Evolutionary conservation across 1,140 invertebrate genomes (phyloP).

Genomic region (Idris sp.): DNA sequence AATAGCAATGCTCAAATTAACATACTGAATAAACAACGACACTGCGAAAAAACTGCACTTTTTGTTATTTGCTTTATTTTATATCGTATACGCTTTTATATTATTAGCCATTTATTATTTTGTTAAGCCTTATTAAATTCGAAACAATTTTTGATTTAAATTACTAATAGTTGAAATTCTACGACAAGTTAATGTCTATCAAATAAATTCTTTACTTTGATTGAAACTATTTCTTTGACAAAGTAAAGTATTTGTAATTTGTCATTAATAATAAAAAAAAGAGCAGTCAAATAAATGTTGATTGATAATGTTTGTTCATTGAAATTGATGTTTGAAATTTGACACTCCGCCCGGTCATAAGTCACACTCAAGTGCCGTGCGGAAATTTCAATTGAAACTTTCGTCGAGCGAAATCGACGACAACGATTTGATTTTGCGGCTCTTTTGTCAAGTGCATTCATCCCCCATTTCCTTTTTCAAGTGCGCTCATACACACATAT

Average conservation of each 20-base stretch:
- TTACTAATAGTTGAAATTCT: too few relatives aligned
- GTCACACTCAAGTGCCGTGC: constrained; percentile 38
- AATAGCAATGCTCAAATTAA: constrained; percentile 36
- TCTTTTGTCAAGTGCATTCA: constrained; percentile 42
- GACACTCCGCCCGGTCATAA: constrained; percentile 23
- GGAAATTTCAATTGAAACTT: constrained; percentile 61
- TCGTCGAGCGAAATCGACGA: constrained; percentile 40
- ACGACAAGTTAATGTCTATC: too few relatives aligned
- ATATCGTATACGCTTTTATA: too few relatives aligned
- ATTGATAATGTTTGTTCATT: constrained; percentile 4
- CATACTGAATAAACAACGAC: constrained; percentile 38
- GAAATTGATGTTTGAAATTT: constrained; percentile 45
- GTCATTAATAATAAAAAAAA: background rate
- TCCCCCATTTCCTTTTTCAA: constrained; percentile 22
- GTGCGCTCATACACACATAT: too few relatives aligned
- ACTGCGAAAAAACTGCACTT: constrained; percentile 29
- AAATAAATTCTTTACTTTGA: too few relatives aligned
- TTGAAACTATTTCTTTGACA: too few relatives aligned
- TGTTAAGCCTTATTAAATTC: too few relatives aligned
- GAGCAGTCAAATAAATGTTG: background rate
- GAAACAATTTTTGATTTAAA: too few relatives aligned
- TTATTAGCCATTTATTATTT: too few relatives aligned
- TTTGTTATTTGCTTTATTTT: too few relatives aligned
- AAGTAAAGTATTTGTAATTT: too few relatives aligned
- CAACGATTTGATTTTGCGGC: constrained; percentile 53